These are phyloP conservation scores for Uloborus diversus DNA, from an alignment of 1,140 invertebrate species.

Conservation along the genomic window DNA sequence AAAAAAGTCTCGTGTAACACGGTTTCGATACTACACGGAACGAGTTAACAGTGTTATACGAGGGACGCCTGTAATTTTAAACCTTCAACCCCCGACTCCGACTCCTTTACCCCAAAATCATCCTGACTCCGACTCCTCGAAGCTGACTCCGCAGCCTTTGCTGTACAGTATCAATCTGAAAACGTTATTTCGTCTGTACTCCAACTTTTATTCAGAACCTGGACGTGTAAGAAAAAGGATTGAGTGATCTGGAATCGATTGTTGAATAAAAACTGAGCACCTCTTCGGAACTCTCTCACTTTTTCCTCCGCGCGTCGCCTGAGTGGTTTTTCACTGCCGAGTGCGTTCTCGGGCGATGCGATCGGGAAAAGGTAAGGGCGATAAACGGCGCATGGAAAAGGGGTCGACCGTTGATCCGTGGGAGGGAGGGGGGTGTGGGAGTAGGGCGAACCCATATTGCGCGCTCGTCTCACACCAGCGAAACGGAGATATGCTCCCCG, in stretches of 20 bases:
- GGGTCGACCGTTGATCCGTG: constrained; percentile 19
- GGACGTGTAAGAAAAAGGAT: background rate
- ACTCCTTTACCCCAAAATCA: too few species aligned
- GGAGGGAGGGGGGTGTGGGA: background rate
- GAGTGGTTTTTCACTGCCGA: background rate
- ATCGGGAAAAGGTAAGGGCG: background rate
- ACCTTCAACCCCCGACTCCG: too few species aligned
- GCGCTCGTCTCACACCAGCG: background rate
- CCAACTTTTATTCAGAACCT: background rate
- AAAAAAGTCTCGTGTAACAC: too few species aligned
- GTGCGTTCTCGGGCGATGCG: background rate
- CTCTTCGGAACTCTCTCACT: background rate
- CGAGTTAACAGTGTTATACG: too few species aligned
- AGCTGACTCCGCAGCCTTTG: too few species aligned
- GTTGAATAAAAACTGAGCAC: background rate
- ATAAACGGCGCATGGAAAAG: constrained; percentile 3
- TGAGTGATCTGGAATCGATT: background rate
- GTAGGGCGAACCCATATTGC: background rate
- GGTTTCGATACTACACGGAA: too few species aligned
- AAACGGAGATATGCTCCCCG: background rate
- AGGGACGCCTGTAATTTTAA: too few species aligned
- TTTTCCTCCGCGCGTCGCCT: background rate
- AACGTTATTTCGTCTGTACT: background rate
- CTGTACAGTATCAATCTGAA: too few species aligned
- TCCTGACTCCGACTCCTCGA: too few species aligned